A percentile compares a stretch with the other conserved stretches of the same genome.
Conservation (phyloP, 2,113 vertebrate genomes). For the Cichladusa arquata region DNA sequence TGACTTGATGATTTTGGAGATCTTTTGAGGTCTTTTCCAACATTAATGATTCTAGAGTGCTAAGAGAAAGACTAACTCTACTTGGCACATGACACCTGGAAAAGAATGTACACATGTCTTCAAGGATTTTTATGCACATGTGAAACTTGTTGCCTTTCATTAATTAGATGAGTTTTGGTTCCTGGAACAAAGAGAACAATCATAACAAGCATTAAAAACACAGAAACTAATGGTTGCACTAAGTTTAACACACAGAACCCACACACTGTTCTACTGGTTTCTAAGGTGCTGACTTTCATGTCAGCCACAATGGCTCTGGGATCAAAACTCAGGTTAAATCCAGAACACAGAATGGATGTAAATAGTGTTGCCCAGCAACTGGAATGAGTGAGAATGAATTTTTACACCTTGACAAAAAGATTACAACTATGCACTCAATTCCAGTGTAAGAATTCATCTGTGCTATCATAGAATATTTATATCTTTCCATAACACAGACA, state of each 20-base stretch:
- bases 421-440: not conserved
- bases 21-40: not conserved
- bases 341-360: not conserved
- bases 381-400: not conserved
- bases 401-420: conserved; percentile 29
- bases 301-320: not conserved
- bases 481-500: not conserved
- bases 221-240: not conserved
- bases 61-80: not conserved
- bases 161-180: not conserved
- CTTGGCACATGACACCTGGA: not conserved
- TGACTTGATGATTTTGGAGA: not conserved
- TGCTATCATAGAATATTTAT: not conserved
- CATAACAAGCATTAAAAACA: not conserved
- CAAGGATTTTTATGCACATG: not conserved
- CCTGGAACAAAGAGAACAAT: not conserved
- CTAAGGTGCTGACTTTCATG: not conserved
- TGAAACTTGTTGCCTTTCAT: not conserved
- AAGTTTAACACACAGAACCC: not conserved
- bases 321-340: not conserved
- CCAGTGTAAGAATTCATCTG: not conserved
- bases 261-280: not conserved
- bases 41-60: not conserved
- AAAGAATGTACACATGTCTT: not conserved
- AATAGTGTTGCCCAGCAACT: conserved; percentile 29